Evolutionary conservation across 2,888 invertebrate genomes (phyloP).

Genomic region (Boloria euphrosyne): DNA sequence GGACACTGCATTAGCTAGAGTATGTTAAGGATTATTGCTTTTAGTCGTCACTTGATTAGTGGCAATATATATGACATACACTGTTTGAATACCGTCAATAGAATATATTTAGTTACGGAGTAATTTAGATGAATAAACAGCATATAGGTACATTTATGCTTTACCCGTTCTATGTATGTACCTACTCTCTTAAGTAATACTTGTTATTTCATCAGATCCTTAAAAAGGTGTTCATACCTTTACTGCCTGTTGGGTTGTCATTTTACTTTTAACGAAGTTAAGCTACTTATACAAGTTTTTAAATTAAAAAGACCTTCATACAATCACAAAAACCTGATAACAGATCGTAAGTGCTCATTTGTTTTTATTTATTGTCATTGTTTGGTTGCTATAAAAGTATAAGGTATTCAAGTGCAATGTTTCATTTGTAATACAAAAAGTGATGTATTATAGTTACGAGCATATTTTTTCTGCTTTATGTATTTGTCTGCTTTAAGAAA

Average conservation of each 20-base stretch:
- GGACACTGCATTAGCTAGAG: constrained; percentile 23
- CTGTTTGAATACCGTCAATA: constrained; percentile 18
- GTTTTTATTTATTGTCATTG: background rate
- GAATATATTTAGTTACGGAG: constrained; percentile 35
- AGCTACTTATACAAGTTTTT: background rate
- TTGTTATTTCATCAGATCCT: constrained; percentile 31
- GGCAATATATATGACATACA: constrained; percentile 27
- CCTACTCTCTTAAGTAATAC: constrained; percentile 30
- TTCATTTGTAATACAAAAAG: too few relatives aligned
- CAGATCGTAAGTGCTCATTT: background rate
- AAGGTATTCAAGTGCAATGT: too few relatives aligned
- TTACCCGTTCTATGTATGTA: constrained; percentile 16
- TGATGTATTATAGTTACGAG: too few relatives aligned
- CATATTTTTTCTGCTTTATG: too few relatives aligned
- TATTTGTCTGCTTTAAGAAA: too few relatives aligned
- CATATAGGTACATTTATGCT: constrained; percentile 12
- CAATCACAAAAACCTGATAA: background rate
- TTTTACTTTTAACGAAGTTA: background rate
- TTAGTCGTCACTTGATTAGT: constrained; percentile 20
- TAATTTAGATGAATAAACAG: constrained; percentile 22
- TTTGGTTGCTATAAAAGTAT: too few relatives aligned
- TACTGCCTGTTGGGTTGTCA: background rate
- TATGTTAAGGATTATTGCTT: constrained; percentile 34
- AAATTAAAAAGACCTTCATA: constrained; percentile 3
- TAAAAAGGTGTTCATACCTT: constrained; percentile 15